Base-by-base conservation (phyloP, 92 coral and sea anemone genomes). In the Palythoa grandis region DNA sequence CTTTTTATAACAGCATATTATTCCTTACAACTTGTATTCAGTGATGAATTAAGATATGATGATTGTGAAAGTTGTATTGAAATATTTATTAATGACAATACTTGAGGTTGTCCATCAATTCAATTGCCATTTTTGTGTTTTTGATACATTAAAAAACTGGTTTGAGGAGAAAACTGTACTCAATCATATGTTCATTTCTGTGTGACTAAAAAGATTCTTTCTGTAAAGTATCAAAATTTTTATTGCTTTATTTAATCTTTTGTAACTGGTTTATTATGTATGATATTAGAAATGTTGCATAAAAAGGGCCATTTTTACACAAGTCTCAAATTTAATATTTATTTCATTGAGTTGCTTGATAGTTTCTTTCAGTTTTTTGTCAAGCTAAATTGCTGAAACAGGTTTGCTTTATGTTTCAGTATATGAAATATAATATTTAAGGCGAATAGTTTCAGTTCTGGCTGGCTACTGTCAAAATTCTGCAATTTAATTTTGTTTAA, bases 51-150 rank as follows among this genome's bases (percentile, higher is more conserved):
- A 22, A 65, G 74, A 66, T 66, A 53, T 43, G 53, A 65, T 70
- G 52, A 65, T 68, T 66, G 65, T 19, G 63, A 80, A 80, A 65
- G 65, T 52, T 80, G 61, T 68, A 17, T 24, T 80, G 43, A 23
- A 80, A 80, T 65, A 66, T 65, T 80, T 48, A 80, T 40, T 35
- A 24, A 20, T 60, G 53, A 11, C 39, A 60, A 61, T 78, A 78
- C 57, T 78, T 74, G 61, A 52, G 67, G 22, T 54, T 54, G 16
- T 53, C 22, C 82, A 25, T 76, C 66, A 23, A 15, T 11, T 24
- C 22, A 9, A 76, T 10, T 1, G 68, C 8, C 23, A 76, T 63
- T 63, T 63, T 63, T 63, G 69, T 63, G 69, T 63, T 63, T 19
- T 63, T 63, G 69, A 12, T 63, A 63, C 17, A 8, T 5, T 19